Conservation (phyloP, 92 coral and sea anemone species). For the Porites cylindrica region DNA sequence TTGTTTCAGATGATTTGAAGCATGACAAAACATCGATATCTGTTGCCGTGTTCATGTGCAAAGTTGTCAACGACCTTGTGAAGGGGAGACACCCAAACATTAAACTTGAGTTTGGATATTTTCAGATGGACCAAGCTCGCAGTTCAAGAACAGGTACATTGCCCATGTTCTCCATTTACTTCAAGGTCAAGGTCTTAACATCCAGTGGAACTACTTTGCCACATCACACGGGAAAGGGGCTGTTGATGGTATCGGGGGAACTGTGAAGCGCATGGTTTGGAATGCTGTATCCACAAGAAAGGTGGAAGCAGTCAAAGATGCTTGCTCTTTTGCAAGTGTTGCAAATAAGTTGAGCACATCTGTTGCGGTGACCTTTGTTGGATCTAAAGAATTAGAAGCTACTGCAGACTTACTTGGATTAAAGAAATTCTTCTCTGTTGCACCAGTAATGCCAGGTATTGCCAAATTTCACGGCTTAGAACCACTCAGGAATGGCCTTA, state of each 20-base stretch:
- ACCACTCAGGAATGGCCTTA: conserved; percentile 57
- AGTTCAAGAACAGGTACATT: conserved; percentile 66
- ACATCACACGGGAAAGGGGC: conserved; percentile 76
- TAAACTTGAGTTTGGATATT: conserved; percentile 34
- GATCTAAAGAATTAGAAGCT: conserved; percentile 28
- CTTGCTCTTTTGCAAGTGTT: conserved; percentile 59
- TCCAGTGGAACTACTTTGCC: conserved; percentile 69
- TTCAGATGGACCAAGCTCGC: conserved; percentile 79
- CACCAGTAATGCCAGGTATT: conserved; percentile 59
- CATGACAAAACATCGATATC: conserved; percentile 78
- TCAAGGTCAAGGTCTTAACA: too few relatives aligned
- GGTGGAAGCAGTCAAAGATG: conserved; percentile 50
- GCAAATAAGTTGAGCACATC: conserved; percentile 53
- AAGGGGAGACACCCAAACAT: too few relatives aligned
- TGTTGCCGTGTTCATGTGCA: conserved; percentile 67
- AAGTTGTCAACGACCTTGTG: conserved; percentile 19
- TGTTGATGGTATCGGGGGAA: conserved; percentile 70
- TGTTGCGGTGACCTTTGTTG: conserved; percentile 40
- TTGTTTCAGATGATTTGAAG: conserved; percentile 55
- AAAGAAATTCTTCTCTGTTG: conserved; percentile 44
- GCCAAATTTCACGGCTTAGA: conserved; percentile 59
- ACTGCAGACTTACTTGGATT: conserved; percentile 37
- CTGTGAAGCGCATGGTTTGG: conserved; percentile 62
- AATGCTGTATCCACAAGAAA: conserved; percentile 63
- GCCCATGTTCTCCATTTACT: conserved; percentile 61